Evolutionary conservation across 2,113 vertebrate genomes (phyloP), one percentile per base, ranked within the genome.

Genomic region (Tragulus kanchil): DNA sequence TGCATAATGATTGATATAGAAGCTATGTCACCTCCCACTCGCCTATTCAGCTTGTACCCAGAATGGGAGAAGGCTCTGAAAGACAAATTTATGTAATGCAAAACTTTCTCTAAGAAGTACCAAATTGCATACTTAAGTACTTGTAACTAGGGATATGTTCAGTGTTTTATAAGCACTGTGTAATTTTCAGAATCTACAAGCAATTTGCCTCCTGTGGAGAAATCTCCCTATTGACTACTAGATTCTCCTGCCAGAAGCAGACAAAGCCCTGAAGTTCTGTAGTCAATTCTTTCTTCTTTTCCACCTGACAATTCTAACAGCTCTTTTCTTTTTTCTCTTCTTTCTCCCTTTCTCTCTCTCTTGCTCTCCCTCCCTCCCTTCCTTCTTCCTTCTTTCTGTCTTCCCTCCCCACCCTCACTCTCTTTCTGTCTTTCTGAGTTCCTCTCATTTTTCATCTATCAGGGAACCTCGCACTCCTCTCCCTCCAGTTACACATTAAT

Each of bases 1-100:
- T 98, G 69, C 93, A 95, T 96, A 97, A 96, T 71, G 92, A 97
- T 98, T 90, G 65, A 94, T 93, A 56, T 94, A 95, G 98, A 98
- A 97, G 69, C 69, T 77, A 45, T 75, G 50, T 64, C 89, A n/a
- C 75, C 79, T 64, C 97, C 89, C 75, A 67, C 65, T 92, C 16
- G 0, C 11, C 90, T 85, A 59, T 93, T 96, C 81, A 96, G 36
- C 28, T 48, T 95, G n/a, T 25, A 95, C 26, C 59, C 81, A 64
- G 85, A 92, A 92, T 9, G 67, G 82, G 83, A 89, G 96, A 97
- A 97, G 3, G 9, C 50, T 84, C 82, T 98, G 96, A 95, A 91
- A 91, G 42, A 92, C 36, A 87, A 84, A 87, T 95, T 91, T 90
- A 95, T 77, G 58, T 81, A 89, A 97, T 45, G 42, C 62, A 75